Evolutionary conservation across 2,888 invertebrate genomes (phyloP).

Genomic region (Deilephila porcellus): DNA sequence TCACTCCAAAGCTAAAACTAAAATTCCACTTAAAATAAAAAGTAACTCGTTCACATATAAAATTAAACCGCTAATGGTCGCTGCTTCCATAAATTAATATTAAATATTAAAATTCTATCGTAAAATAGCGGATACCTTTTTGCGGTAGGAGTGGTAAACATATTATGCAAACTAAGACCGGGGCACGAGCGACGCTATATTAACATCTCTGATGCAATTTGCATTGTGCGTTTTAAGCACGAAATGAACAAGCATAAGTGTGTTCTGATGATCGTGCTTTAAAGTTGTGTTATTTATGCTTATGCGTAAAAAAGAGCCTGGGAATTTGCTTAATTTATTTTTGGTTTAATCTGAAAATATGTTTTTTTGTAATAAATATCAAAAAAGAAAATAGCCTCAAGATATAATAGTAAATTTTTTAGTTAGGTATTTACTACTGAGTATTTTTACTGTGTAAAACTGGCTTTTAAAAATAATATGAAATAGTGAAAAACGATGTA

Average conservation of each 20-base stretch:
- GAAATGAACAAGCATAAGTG: slow-evolving; percentile 5
- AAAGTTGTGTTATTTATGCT: background rate
- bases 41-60: background rate
- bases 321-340: no score
- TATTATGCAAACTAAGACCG: slow-evolving; percentile 32
- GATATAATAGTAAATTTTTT: no score
- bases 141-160: slow-evolving; percentile 20
- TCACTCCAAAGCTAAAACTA: background rate
- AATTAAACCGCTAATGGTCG: slow-evolving; percentile 9
- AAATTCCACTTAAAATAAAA: background rate
- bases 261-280: background rate
- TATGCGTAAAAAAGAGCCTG: no score
- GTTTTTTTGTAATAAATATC: no score
- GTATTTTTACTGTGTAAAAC: no score
- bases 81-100: slow-evolving; percentile 16
- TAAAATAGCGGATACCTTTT: background rate
- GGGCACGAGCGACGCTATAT: background rate
- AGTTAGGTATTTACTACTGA: no score
- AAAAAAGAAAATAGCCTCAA: no score
- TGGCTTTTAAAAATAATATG: no score
- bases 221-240: slow-evolving; percentile 10
- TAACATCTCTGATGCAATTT: background rate
- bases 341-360: no score
- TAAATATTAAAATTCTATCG: slow-evolving; percentile 19
- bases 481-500: no score